phyloP scores from a whole-genome alignment of 2,888 invertebrate species.

The Spisula solida region DNA sequence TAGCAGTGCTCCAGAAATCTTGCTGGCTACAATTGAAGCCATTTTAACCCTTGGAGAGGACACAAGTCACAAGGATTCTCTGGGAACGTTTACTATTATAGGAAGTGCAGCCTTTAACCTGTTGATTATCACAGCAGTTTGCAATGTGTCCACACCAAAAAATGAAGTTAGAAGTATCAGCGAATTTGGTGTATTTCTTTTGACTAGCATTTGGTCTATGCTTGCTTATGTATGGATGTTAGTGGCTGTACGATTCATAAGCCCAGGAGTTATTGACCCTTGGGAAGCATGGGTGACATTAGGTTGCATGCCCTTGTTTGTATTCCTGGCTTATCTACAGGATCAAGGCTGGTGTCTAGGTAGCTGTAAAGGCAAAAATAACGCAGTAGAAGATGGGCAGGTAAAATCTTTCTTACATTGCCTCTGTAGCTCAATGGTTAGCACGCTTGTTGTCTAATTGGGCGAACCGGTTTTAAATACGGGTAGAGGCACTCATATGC shows the following conservation, averaged over 20 bases:
- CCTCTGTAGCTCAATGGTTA: background rate
- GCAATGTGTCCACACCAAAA: constrained; percentile 80
- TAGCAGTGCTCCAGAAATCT: constrained; percentile 86
- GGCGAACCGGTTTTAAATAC: too few relatives aligned
- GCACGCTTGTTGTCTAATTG: too few relatives aligned
- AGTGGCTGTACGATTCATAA: constrained; percentile 80
- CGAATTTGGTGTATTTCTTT: constrained; percentile 84
- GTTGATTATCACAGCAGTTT: constrained; percentile 85
- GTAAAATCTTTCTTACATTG: constrained; percentile 26
- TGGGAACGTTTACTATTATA: constrained; percentile 86
- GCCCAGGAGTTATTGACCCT: constrained; percentile 81
- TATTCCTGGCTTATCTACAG: constrained; percentile 83
- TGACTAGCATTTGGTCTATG: constrained; percentile 85
- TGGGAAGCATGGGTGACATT: constrained; percentile 86
- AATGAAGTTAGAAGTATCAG: constrained; percentile 79
- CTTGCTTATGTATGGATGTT: constrained; percentile 87
- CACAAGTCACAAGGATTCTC: constrained; percentile 73
- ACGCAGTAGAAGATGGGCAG: constrained; percentile 58
- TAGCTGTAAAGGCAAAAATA: constrained; percentile 58
- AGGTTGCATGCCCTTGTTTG: constrained; percentile 85
- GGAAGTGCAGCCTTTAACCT: constrained; percentile 86
- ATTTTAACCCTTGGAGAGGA: constrained; percentile 69
- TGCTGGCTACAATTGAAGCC: constrained; percentile 84
- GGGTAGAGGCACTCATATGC: too few relatives aligned
- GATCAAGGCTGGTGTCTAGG: constrained; percentile 83